These are phyloP conservation scores for Megalops atlanticus DNA, from an alignment of 2,113 vertebrate species.

Conservation along the genomic window DNA sequence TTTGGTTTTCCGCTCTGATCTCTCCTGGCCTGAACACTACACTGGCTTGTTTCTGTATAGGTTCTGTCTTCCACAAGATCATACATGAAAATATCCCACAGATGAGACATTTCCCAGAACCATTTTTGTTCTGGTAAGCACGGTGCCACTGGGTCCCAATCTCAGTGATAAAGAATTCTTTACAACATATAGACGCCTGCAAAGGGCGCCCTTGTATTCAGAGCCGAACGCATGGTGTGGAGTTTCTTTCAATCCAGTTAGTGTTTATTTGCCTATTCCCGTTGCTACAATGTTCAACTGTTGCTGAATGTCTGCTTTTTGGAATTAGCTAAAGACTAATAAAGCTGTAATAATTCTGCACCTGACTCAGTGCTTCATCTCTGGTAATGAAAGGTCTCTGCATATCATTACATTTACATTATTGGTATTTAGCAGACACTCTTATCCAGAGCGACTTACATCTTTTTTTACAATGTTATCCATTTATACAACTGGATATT, in stretches of 20 bases:
- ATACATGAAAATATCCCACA: conserved; percentile 35
- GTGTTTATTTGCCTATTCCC: conserved; percentile 63
- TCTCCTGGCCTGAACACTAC: conserved; percentile 18
- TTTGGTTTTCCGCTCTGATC: conserved; percentile 15
- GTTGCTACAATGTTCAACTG: conserved; percentile 73
- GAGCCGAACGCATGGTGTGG: conserved; percentile 70
- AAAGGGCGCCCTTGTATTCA: conserved; percentile 48
- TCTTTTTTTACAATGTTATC: too few species aligned
- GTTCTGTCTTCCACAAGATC: conserved; percentile 17
- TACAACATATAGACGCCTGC: conserved; percentile 37
- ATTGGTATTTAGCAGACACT: too few species aligned
- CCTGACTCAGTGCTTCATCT: conserved; percentile 29
- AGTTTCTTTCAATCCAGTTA: conserved; percentile 55
- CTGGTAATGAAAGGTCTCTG: too few species aligned
- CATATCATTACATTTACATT: too few species aligned
- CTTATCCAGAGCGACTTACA: too few species aligned
- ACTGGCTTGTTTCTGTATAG: conserved; percentile 28
- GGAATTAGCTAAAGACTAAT: conserved; percentile 72
- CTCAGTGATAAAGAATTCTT: conserved; percentile 42
- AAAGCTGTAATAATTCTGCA: conserved; percentile 66
- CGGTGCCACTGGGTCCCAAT: conserved; percentile 46
- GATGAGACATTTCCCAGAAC: conserved; percentile 33
- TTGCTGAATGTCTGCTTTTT: conserved; percentile 76
- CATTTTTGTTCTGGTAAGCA: conserved; percentile 45
- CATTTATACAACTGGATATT: too few species aligned